Evolutionary conservation across 1,140 invertebrate genomes (phyloP).

Genomic region (Eciton burchellii): DNA sequence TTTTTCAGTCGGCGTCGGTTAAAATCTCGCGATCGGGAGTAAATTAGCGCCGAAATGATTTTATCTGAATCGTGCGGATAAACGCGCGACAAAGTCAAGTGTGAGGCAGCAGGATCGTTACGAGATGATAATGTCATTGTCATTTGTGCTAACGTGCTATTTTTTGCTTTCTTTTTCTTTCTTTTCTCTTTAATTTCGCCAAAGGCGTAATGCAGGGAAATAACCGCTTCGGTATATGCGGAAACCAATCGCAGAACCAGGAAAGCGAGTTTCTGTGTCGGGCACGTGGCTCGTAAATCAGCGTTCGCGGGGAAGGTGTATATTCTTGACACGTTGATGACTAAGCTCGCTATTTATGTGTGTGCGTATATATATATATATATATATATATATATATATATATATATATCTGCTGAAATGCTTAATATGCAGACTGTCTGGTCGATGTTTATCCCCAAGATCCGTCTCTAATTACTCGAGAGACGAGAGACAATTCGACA

Average conservation of each 20-base stretch:
- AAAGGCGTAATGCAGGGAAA: slow-evolving; percentile 39
- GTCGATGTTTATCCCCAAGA: slow-evolving; percentile 27
- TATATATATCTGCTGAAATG: slow-evolving; percentile 34
- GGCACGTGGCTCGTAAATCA: slow-evolving; percentile 52
- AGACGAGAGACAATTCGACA: neutral
- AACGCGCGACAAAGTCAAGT: neutral
- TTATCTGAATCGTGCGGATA: slow-evolving; percentile 14
- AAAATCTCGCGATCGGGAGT: neutral
- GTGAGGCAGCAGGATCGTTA: neutral
- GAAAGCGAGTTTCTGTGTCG: slow-evolving; percentile 56
- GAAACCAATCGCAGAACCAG: slow-evolving; percentile 36
- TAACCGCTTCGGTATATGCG: slow-evolving; percentile 25
- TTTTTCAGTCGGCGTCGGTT: slow-evolving; percentile 2
- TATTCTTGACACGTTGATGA: slow-evolving; percentile 53
- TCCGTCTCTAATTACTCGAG: neutral
- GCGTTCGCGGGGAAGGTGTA: slow-evolving; percentile 21
- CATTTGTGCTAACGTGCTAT: neutral
- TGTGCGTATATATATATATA: slow-evolving; percentile 16
- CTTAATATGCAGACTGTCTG: slow-evolving; percentile 39
- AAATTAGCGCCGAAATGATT: slow-evolving; percentile 17
- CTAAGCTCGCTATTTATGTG: slow-evolving; percentile 41
- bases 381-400: slow-evolving; percentile 8
- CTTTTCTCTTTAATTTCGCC: slow-evolving; percentile 8
- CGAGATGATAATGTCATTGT: neutral
- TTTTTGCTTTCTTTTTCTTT: too few relatives aligned